These are phyloP conservation scores for Neoitamus cyanurus DNA, from an alignment of 2,888 invertebrate genomes.

Conservation along the genomic window DNA sequence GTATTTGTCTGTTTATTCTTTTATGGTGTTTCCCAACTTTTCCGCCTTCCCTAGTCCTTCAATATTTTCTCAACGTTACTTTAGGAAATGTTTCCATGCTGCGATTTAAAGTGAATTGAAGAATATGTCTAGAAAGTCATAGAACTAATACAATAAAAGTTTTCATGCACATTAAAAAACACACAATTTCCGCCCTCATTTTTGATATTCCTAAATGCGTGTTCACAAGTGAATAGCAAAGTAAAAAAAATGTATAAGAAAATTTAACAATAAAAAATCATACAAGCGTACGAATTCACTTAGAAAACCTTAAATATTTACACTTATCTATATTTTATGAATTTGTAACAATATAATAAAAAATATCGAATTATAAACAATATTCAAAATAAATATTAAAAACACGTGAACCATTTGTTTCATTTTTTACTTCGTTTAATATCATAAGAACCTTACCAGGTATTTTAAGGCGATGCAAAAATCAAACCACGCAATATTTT, in stretches of 20 bases:
- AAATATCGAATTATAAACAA: slow-evolving; percentile 27
- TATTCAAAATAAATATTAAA: slow-evolving; percentile 43
- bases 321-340: slow-evolving; percentile 44
- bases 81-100: neutral
- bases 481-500: too few relatives aligned
- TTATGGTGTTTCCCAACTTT: too few relatives aligned
- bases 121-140: neutral
- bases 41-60: too few relatives aligned
- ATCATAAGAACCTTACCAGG: too few relatives aligned
- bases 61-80: too few relatives aligned
- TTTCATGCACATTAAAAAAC: slow-evolving; percentile 37
- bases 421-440: neutral
- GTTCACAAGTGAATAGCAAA: slow-evolving; percentile 30
- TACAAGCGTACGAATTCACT: neutral
- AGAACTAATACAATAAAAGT: neutral
- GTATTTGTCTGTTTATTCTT: too few relatives aligned
- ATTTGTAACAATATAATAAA: slow-evolving; percentile 40
- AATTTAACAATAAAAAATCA: neutral
- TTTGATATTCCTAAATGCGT: slow-evolving; percentile 46
- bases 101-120: neutral
- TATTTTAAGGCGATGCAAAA: too few relatives aligned
- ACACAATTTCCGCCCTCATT: slow-evolving; percentile 40
- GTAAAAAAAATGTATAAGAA: neutral
- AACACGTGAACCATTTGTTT: neutral
- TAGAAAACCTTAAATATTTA: slow-evolving; percentile 37